Evolutionary conservation across 2,113 vertebrate genomes (phyloP).

Genomic region (Sigmodon hispidus): DNA sequence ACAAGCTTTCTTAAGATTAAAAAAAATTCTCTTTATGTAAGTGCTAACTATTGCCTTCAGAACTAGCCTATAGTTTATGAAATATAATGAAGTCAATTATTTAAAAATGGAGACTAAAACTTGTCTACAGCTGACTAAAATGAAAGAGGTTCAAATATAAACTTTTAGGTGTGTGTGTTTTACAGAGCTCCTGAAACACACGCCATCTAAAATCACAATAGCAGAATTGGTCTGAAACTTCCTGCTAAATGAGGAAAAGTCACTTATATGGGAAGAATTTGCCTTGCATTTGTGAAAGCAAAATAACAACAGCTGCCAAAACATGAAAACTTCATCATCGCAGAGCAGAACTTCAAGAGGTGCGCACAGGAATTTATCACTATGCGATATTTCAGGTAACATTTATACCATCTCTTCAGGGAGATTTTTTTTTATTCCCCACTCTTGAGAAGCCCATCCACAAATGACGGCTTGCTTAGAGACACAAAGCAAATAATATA

Average conservation of each 20-base stretch:
- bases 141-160: slow-evolving; percentile 82
- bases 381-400: slow-evolving; percentile 86
- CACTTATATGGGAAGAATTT: slow-evolving; percentile 84
- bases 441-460: slow-evolving; percentile 77
- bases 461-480: slow-evolving; percentile 79
- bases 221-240: slow-evolving; percentile 83
- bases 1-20: slow-evolving; percentile 66
- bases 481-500: slow-evolving; percentile 84
- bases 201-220: slow-evolving; percentile 82
- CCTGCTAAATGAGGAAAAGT: slow-evolving; percentile 81
- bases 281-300: slow-evolving; percentile 86
- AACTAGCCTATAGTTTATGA: slow-evolving; percentile 82
- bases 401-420: slow-evolving; percentile 81
- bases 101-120: slow-evolving; percentile 79
- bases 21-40: slow-evolving; percentile 71
- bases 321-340: slow-evolving; percentile 86
- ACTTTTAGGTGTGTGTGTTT: slow-evolving; percentile 81
- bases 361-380: slow-evolving; percentile 84
- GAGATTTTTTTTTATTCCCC: slow-evolving; percentile 85
- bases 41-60: slow-evolving; percentile 77
- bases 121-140: slow-evolving; percentile 82
- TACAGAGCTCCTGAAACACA: slow-evolving; percentile 82
- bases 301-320: slow-evolving; percentile 90
- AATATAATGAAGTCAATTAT: slow-evolving; percentile 84
- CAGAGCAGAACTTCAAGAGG: slow-evolving; percentile 82